These are phyloP conservation scores for Fratercula arctica DNA, from an alignment of 2,797 vertebrate species.

Conservation along the genomic window DNA sequence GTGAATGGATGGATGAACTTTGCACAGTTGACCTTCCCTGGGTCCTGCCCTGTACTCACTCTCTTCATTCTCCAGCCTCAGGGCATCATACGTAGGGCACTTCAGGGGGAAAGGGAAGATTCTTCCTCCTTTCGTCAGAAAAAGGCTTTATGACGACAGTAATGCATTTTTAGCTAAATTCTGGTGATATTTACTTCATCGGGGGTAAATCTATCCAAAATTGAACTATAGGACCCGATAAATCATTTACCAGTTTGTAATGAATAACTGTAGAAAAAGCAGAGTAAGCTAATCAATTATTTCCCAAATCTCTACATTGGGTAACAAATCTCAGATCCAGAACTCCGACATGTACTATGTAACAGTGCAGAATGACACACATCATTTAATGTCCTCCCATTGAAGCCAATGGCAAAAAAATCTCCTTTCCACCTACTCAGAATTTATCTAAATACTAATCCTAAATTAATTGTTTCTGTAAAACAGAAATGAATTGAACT, in stretches of 20 bases:
- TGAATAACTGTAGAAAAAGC: neutral
- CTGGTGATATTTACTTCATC: neutral
- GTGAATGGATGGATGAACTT: neutral
- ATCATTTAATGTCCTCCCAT: neutral
- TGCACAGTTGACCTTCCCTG: neutral
- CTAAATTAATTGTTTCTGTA: neutral
- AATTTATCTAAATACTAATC: neutral
- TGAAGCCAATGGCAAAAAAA: neutral
- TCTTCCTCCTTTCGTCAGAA: neutral
- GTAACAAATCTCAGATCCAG: neutral
- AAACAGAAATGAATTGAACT: neutral
- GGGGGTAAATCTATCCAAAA: neutral
- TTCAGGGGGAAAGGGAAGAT: neutral
- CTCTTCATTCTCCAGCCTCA: neutral
- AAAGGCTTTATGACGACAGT: neutral
- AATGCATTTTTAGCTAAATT: neutral
- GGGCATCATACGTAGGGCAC: fast-evolving
- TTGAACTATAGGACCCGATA: neutral
- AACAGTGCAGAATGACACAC: neutral
- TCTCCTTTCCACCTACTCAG: neutral
- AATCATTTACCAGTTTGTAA: neutral
- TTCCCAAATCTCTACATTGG: neutral
- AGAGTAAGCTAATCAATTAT: neutral
- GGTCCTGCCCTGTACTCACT: neutral
- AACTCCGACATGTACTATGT: neutral